These are phyloP conservation scores for Nephila pilipes DNA, from an alignment of 1,140 invertebrate species.

Conservation along the genomic window DNA sequence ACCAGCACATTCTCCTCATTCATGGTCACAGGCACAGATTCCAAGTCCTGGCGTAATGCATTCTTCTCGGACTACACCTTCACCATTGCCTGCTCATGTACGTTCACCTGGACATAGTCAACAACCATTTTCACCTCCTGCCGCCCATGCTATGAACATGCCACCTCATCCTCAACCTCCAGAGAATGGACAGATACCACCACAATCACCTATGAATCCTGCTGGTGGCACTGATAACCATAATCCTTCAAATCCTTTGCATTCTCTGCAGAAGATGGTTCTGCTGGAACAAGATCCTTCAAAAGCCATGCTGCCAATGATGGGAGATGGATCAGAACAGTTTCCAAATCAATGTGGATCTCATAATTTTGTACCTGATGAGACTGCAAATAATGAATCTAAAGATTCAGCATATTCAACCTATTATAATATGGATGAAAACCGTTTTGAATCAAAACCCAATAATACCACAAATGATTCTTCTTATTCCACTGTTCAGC, in stretches of 20 bases:
- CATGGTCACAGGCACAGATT: slow-evolving; percentile 78
- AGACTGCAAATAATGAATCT: slow-evolving; percentile 56
- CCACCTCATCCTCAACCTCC: slow-evolving; percentile 55
- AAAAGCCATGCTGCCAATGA: slow-evolving; percentile 45
- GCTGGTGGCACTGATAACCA: slow-evolving; percentile 24
- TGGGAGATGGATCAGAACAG: slow-evolving; percentile 54
- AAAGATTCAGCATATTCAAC: slow-evolving; percentile 77
- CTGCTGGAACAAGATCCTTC: slow-evolving; percentile 77
- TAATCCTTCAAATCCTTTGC: slow-evolving; percentile 78
- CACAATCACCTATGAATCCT: slow-evolving; percentile 10
- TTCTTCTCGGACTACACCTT: slow-evolving; percentile 79
- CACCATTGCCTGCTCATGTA: slow-evolving; percentile 75
- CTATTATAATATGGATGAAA: slow-evolving; percentile 79
- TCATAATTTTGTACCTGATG: slow-evolving; percentile 62
- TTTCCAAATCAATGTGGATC: slow-evolving; percentile 66
- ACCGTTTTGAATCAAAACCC: slow-evolving; percentile 77
- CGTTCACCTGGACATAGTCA: slow-evolving; percentile 78
- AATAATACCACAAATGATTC: slow-evolving; percentile 27
- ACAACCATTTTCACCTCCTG: slow-evolving; percentile 78
- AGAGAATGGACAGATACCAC: slow-evolving; percentile 55
- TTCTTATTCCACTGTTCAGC: slow-evolving; percentile 61
- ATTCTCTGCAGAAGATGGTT: slow-evolving; percentile 79
- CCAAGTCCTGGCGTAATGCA: slow-evolving; percentile 78
- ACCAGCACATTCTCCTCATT: slow-evolving; percentile 73
- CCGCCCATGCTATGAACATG: slow-evolving; percentile 60